phyloP scores from a whole-genome alignment of 2,113 vertebrate genomes.

The Australoheros scitulus region DNA sequence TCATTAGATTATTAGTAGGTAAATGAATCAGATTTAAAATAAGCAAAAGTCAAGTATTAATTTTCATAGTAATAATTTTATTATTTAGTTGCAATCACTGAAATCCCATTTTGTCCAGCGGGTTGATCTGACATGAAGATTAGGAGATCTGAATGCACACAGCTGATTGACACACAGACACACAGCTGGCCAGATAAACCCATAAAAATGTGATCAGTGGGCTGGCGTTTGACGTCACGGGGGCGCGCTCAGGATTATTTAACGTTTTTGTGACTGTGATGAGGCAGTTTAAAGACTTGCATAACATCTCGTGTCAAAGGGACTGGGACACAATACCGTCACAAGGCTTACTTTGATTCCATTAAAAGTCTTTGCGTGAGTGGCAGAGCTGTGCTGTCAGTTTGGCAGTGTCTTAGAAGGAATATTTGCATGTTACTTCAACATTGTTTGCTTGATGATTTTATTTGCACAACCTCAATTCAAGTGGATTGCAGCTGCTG shows the following conservation, averaged over 20 bases:
- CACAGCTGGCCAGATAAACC: slow-evolving; percentile 68
- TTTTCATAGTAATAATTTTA: neutral
- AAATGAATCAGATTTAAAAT: neutral
- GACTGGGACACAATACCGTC: neutral
- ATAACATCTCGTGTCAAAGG: slow-evolving; percentile 42
- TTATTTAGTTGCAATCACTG: slow-evolving; percentile 24
- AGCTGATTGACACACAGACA: slow-evolving; percentile 63
- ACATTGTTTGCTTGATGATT: neutral
- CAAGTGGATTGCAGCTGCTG: neutral
- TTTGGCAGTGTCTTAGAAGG: neutral
- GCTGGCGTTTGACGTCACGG: slow-evolving; percentile 50
- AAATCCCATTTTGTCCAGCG: slow-evolving; percentile 34
- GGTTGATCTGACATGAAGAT: slow-evolving; percentile 50
- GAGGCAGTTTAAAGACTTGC: slow-evolving; percentile 41
- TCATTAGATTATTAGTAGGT: neutral
- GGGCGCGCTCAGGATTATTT: slow-evolving; percentile 51
- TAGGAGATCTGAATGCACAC: slow-evolving; percentile 33
- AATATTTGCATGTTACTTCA: neutral
- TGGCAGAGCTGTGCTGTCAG: neutral
- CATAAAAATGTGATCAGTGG: slow-evolving; percentile 51
- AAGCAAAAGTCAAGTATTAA: neutral
- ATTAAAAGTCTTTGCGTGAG: slow-evolving; percentile 5
- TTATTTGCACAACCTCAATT: neutral
- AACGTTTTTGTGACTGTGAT: slow-evolving; percentile 49
- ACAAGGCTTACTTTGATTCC: slow-evolving; percentile 21